Conservation (phyloP, 1,140 invertebrate genomes). For the Calliopsis andreniformis region DNA sequence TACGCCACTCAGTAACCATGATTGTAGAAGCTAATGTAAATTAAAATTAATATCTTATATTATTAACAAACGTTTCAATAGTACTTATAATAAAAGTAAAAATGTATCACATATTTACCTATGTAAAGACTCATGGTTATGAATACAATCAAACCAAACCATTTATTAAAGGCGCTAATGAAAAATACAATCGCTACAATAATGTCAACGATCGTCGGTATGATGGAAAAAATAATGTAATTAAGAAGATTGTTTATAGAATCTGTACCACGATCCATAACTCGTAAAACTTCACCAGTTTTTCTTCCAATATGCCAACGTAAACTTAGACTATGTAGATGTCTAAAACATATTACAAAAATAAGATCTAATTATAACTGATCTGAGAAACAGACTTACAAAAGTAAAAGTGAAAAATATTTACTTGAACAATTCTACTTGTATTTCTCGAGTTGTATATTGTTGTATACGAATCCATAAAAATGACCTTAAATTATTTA, state of each 20-base stretch:
- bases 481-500: constrained; percentile 95
- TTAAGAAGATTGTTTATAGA: constrained; percentile 96
- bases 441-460: constrained; percentile 95
- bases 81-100: background rate
- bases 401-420: background rate
- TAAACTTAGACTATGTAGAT: constrained; percentile 92
- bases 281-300: constrained; percentile 96
- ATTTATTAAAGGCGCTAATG: constrained; percentile 91
- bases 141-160: constrained; percentile 97
- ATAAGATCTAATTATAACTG: constrained; percentile 17
- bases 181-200: constrained; percentile 96
- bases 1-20: constrained; percentile 96
- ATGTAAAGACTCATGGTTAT: constrained; percentile 96
- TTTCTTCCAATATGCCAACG: constrained; percentile 96
- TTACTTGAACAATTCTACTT: constrained; percentile 84
- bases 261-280: constrained; percentile 97
- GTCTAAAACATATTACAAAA: constrained; percentile 77
- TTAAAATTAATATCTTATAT: background rate
- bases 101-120: constrained; percentile 84
- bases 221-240: constrained; percentile 93
- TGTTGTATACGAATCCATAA: constrained; percentile 98
- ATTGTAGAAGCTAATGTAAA: constrained; percentile 88
- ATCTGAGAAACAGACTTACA: constrained; percentile 1
- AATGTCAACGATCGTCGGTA: constrained; percentile 96
- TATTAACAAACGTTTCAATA: background rate